Evolutionary conservation across 2,888 invertebrate genomes (phyloP).

Genomic region (Limnephilus marmoratus): DNA sequence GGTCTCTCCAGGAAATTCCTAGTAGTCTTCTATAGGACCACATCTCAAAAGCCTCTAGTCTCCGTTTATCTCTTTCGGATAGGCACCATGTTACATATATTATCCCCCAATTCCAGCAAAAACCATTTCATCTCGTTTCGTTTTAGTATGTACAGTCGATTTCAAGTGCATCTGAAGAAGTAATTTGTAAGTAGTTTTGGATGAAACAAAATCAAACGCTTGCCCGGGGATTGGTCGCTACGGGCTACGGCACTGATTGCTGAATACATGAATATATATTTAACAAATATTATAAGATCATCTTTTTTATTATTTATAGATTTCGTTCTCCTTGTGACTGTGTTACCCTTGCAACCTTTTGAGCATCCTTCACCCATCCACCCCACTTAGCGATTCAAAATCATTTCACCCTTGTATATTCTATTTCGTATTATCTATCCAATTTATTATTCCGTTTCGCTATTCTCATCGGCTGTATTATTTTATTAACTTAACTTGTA

Average conservation of each 20-base stretch:
- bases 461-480: not conserved
- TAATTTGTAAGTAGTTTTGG: no score
- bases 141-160: no score
- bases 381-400: not conserved
- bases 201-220: not conserved
- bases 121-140: no score
- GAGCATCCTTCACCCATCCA: not conserved
- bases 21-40: no score
- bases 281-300: not conserved
- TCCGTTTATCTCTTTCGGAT: no score
- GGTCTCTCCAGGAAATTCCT: no score
- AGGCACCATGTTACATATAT: no score
- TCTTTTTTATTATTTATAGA: not conserved
- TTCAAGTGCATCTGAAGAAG: no score
- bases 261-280: not conserved
- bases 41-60: no score
- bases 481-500: constrained; percentile 22
- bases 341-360: not conserved
- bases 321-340: not conserved
- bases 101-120: no score
- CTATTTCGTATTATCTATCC: not conserved
- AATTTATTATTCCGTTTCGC: not conserved
- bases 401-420: not conserved
- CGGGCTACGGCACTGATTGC: not conserved
- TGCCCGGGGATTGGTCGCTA: not conserved